Base-by-base conservation (phyloP, 2,113 vertebrate species). In the Mirza zaza region DNA sequence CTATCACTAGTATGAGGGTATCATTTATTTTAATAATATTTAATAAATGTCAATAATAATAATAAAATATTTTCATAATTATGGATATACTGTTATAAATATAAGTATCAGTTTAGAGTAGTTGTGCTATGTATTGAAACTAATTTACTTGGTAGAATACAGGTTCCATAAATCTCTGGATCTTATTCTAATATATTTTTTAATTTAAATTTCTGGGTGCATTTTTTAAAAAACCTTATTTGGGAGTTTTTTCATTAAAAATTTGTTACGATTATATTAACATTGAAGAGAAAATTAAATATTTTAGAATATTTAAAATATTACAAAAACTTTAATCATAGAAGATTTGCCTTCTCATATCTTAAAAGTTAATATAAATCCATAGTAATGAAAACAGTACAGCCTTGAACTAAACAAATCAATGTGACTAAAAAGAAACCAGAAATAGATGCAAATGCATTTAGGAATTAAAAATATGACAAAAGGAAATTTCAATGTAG, bases 231-330 rank as follows among this genome's bases (percentile, higher is more conserved):
- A 68, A 71, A 13, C 27, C 2, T 36, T 5, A 67, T 2, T 57
- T 55, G 5, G 8, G 18, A 84, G 14, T 70, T 57, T 42, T 81
- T n/a, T 52, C 20, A 68, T 50, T 83, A 90, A 68, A 70, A 21
- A 48, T 7, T 80, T 75, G 4, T 63, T 75, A 39, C 36, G 81
- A 91, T 63, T 65, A 70, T 36, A 87, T 81, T 82, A 79, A 25
- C n/a, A 92, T 14, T 86, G 25, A 90, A 42, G n/a, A 34, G 1
- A 89, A 91, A 81, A n/a, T 42, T 63, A 65, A 86, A 27, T 34
- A 90, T 57, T 80, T 90, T 32, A 84, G 25, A 34, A n/a, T 84
- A 85, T 63, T 10, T 55, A 94, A 95, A 80, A 76, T 55, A 77
- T 68, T 21, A 77, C 23, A 32, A 67, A 77, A 91, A 39, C 9